Evolutionary conservation across 2,888 invertebrate genomes (phyloP).

Genomic region (Hyles lineata): DNA sequence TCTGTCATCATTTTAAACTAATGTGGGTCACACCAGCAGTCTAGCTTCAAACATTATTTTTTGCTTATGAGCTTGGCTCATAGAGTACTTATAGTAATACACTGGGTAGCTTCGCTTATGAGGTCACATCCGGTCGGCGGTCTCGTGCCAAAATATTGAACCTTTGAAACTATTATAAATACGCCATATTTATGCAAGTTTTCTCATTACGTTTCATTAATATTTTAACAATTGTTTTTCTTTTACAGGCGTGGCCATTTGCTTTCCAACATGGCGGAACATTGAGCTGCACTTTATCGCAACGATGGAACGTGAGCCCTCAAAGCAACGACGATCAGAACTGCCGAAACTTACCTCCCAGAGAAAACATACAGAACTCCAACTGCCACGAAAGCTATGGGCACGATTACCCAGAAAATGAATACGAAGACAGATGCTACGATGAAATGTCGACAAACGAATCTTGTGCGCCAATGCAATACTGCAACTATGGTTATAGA

Average conservation of each 20-base stretch:
- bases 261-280: slow-evolving; percentile 88
- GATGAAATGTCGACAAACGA: slow-evolving; percentile 64
- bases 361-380: slow-evolving; percentile 44
- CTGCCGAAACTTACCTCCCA: slow-evolving; percentile 45
- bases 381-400: slow-evolving; percentile 48
- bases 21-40: too few relatives aligned
- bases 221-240: neutral
- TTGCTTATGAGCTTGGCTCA: too few relatives aligned
- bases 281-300: slow-evolving; percentile 76
- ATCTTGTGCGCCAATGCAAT: slow-evolving; percentile 61
- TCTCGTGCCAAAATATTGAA: too few relatives aligned
- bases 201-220: too few relatives aligned
- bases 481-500: slow-evolving; percentile 74
- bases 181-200: too few relatives aligned
- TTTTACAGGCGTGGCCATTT: slow-evolving; percentile 92
- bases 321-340: slow-evolving; percentile 50
- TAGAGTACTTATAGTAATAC: too few relatives aligned
- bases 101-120: too few relatives aligned
- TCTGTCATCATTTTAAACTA: too few relatives aligned
- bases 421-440: slow-evolving; percentile 71
- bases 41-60: too few relatives aligned
- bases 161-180: too few relatives aligned
- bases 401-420: slow-evolving; percentile 69
- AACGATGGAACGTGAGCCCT: slow-evolving; percentile 72
- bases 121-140: too few relatives aligned